These are phyloP conservation scores for Caenorhabditis plicata DNA, from an alignment of 2,888 invertebrate species.

Conservation along the genomic window DNA sequence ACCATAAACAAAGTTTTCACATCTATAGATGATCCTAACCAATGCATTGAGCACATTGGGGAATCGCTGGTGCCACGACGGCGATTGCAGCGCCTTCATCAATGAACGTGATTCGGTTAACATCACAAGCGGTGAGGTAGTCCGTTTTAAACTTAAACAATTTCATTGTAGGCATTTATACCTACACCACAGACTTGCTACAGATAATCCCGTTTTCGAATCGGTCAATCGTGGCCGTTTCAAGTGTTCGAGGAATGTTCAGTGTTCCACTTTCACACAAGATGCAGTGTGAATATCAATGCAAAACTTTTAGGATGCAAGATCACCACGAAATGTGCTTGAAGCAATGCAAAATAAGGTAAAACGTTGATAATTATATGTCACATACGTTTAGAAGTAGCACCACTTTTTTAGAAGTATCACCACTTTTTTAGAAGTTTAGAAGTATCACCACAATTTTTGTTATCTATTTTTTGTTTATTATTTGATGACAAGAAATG, in stretches of 20 bases:
- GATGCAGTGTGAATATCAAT: slow-evolving; percentile 28
- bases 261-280: slow-evolving; percentile 15
- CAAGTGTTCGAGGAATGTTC: slow-evolving; percentile 31
- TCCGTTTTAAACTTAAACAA: neutral
- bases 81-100: slow-evolving; percentile 37
- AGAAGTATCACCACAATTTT: too few species aligned
- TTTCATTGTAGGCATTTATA: slow-evolving; percentile 25
- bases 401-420: too few species aligned
- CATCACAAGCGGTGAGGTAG: slow-evolving; percentile 14
- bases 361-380: too few species aligned
- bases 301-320: slow-evolving; percentile 22
- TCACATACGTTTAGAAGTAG: too few species aligned
- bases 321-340: slow-evolving; percentile 33
- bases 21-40: slow-evolving; percentile 11
- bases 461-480: too few species aligned
- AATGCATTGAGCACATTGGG: slow-evolving; percentile 2
- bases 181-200: slow-evolving; percentile 33
- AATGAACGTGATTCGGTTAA: slow-evolving; percentile 20
- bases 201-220: slow-evolving; percentile 32
- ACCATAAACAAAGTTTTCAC: neutral
- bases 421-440: too few species aligned
- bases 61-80: slow-evolving; percentile 36
- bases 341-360: slow-evolving; percentile 29
- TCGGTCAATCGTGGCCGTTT: slow-evolving; percentile 32
- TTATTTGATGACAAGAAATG: too few species aligned